These are phyloP conservation scores for Dryomyza anilis DNA, from an alignment of 2,888 invertebrate genomes.

Conservation along the genomic window DNA sequence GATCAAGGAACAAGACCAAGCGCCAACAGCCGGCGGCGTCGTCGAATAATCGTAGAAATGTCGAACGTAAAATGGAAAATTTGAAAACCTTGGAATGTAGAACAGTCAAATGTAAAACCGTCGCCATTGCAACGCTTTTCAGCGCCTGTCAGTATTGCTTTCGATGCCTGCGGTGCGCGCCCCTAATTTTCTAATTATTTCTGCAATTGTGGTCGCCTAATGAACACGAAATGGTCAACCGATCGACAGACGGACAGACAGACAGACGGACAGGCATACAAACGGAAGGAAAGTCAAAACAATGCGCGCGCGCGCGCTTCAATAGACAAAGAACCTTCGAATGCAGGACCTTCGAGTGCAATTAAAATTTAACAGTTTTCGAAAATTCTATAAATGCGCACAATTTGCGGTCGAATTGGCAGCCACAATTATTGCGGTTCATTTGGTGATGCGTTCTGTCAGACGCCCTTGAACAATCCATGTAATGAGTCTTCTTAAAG, in stretches of 20 bases:
- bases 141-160: no score
- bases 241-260: no score
- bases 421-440: conserved; percentile 42
- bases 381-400: not conserved
- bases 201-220: conserved; percentile 33
- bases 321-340: no score
- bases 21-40: not conserved
- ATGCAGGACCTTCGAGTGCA: no score
- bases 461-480: no score
- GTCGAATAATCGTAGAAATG: not conserved
- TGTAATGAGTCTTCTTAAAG: no score
- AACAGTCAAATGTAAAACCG: no score
- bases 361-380: not conserved
- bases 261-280: not conserved
- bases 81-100: no score
- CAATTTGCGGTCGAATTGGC: conserved; percentile 27
- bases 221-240: conserved; percentile 20
- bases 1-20: not conserved
- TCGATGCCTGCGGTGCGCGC: no score
- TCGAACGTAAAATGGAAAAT: conserved; percentile 9
- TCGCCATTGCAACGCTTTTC: no score
- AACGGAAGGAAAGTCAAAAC: not conserved
- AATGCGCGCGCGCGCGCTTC: conserved; percentile 49
- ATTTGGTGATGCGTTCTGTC: no score
- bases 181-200: conserved; percentile 34